phyloP scores from a whole-genome alignment of 2,888 invertebrate genomes.

The Minunthozetes semirufus region DNA sequence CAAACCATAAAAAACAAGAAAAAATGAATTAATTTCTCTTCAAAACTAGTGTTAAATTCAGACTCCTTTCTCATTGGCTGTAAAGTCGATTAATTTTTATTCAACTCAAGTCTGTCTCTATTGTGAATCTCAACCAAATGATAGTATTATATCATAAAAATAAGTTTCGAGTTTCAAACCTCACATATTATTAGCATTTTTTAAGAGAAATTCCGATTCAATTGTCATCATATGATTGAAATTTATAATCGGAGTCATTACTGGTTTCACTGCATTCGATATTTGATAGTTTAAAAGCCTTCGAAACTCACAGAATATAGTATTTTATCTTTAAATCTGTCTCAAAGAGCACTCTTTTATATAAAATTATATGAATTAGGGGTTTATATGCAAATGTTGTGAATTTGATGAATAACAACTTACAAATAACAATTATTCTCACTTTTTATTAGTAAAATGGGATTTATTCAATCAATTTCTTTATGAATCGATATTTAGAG shows the following conservation, averaged over 20 bases:
- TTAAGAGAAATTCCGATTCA: background rate
- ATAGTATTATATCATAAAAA: background rate
- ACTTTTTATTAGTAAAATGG: background rate
- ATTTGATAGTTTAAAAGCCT: constrained; percentile 6
- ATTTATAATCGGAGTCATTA: constrained; percentile 20
- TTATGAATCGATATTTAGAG: background rate
- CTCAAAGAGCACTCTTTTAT: too few relatives aligned
- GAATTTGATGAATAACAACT: background rate
- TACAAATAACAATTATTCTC: too few relatives aligned
- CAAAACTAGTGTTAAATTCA: background rate
- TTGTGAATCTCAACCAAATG: background rate
- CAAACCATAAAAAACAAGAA: too few relatives aligned
- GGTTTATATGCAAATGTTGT: background rate
- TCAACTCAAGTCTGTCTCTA: background rate
- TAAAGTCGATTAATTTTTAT: background rate
- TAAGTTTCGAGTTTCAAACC: background rate
- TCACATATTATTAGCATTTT: background rate
- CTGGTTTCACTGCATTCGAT: background rate
- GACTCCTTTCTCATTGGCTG: background rate
- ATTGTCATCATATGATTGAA: constrained; percentile 24
- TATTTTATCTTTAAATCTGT: too few relatives aligned
- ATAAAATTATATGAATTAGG: too few relatives aligned
- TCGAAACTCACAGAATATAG: background rate
- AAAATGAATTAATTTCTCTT: too few relatives aligned
- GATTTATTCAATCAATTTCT: background rate